These are phyloP conservation scores for Amazonetta brasiliensis DNA, from an alignment of 2,797 vertebrate species.

Conservation along the genomic window DNA sequence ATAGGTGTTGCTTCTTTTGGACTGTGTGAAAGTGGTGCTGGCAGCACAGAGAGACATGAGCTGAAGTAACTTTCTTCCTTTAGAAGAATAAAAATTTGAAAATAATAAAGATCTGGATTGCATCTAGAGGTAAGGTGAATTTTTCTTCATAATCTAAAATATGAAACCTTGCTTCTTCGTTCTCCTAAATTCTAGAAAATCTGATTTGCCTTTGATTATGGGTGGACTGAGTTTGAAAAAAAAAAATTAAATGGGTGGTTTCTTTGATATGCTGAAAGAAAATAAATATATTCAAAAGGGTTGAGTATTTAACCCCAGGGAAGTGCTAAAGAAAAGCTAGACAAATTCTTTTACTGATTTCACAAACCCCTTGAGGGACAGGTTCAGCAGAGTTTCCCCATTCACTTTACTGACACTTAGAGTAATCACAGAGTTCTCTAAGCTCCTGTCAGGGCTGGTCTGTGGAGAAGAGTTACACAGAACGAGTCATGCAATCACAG, in stretches of 20 bases:
- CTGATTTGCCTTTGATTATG: conserved; percentile 3
- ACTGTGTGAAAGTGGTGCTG: not conserved
- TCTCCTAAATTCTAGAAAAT: not conserved
- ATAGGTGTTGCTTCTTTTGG: conserved; percentile 33
- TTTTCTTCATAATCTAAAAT: not conserved
- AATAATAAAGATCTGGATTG: not conserved
- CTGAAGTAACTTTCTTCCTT: not conserved
- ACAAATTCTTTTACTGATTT: conserved; percentile 17
- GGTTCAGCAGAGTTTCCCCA: not conserved
- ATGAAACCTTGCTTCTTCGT: not conserved
- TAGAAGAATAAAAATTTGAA: not conserved
- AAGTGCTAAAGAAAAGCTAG: conserved; percentile 4
- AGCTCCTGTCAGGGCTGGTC: not conserved
- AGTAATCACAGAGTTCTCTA: not conserved
- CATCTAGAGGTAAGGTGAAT: not conserved
- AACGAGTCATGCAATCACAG: not conserved
- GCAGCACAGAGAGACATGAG: not conserved
- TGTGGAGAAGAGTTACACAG: not conserved
- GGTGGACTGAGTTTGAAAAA: not conserved
- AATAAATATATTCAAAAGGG: conserved; percentile 38
- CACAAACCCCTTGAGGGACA: not conserved
- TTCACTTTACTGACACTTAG: not conserved
- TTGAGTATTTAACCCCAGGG: conserved; percentile 34
- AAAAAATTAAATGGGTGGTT: conserved; percentile 31
- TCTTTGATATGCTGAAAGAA: conserved; percentile 54